phyloP scores from a whole-genome alignment of 2,797 vertebrate species.

The Caiman crocodilus region DNA sequence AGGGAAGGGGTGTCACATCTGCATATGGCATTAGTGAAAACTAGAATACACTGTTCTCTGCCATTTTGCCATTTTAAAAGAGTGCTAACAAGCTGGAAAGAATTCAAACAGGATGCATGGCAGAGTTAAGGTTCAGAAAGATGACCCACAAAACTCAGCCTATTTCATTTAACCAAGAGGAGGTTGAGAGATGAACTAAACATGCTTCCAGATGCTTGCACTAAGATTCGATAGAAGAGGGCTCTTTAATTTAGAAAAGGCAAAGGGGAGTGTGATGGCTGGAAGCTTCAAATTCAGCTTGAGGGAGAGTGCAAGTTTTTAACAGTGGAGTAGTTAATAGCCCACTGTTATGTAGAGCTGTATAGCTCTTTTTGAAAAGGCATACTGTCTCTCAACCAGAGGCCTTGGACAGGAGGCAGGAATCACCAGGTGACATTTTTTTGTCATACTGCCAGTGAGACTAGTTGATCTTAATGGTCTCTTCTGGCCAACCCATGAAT shows the following conservation, averaged over 20 bases:
- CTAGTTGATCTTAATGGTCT: neutral
- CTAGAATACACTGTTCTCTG: neutral
- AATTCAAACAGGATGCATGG: neutral
- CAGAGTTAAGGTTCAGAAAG: no score
- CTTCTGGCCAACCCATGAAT: neutral
- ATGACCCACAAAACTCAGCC: neutral
- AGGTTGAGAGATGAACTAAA: neutral
- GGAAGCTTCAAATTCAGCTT: fast-evolving
- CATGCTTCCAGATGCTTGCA: neutral
- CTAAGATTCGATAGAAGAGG: neutral
- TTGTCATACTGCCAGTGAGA: fast-evolving
- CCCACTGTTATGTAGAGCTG: no score
- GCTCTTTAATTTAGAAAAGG: fast-evolving
- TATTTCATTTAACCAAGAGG: neutral
- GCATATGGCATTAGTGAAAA: no score
- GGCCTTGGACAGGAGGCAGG: neutral
- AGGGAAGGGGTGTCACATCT: neutral
- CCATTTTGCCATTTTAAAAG: neutral
- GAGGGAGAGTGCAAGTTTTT: neutral
- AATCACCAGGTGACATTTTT: neutral
- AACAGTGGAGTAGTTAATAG: fast-evolving
- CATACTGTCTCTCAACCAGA: neutral
- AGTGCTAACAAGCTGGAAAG: fast-evolving
- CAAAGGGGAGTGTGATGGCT: fast-evolving
- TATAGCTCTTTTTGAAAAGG: neutral